These are phyloP conservation scores for Empidonax traillii DNA, from an alignment of 2,113 vertebrate genomes.

Conservation along the genomic window DNA sequence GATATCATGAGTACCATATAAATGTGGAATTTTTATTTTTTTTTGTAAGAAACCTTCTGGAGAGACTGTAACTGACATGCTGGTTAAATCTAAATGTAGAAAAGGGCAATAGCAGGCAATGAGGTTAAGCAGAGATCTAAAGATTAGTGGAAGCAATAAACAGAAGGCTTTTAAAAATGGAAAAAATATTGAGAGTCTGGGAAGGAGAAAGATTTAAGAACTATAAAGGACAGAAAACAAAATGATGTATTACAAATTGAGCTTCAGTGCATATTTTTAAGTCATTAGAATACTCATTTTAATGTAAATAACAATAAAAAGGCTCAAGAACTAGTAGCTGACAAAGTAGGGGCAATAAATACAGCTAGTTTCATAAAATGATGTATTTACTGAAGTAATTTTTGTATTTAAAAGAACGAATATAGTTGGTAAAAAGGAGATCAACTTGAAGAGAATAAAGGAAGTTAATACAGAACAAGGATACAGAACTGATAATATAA, in stretches of 20 bases:
- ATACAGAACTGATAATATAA: background rate
- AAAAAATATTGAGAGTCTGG: slow-evolving; percentile 8
- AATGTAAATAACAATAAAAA: background rate
- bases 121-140: slow-evolving; percentile 68
- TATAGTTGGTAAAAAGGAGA: background rate
- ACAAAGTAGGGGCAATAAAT: background rate
- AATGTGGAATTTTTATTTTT: background rate
- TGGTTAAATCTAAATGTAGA: slow-evolving; percentile 44
- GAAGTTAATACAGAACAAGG: background rate
- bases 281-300: background rate
- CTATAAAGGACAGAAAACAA: background rate
- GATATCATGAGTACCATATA: background rate
- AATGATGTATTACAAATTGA: background rate
- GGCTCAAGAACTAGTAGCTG: background rate
- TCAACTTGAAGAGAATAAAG: background rate
- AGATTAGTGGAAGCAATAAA: slow-evolving; percentile 65
- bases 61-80: slow-evolving; percentile 24
- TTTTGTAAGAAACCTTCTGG: background rate
- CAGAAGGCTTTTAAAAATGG: slow-evolving; percentile 56
- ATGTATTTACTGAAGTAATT: background rate
- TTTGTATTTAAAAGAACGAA: background rate
- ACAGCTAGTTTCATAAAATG: background rate
- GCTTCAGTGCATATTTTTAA: background rate
- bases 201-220: slow-evolving; percentile 22
- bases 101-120: slow-evolving; percentile 63